Percentiles rank a stretch among this genome's conserved stretches.
Evolutionary conservation across 2,113 vertebrate genomes (phyloP).

Genomic region (Noctilio leporinus): DNA sequence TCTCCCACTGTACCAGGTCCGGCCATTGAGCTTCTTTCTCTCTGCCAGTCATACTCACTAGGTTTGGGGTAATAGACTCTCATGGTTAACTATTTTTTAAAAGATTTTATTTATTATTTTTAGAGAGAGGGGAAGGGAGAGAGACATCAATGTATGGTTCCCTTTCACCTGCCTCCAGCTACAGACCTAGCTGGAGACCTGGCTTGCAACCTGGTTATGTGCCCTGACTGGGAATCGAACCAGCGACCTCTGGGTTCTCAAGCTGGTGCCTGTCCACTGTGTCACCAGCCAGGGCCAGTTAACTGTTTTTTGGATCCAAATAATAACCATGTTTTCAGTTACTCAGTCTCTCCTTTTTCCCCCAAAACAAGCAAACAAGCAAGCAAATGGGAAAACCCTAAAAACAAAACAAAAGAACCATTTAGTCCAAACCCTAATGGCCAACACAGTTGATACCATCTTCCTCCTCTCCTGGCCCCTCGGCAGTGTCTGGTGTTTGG

Average conservation of each 20-base stretch:
- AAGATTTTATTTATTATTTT: too few species aligned
- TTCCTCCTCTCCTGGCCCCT: neutral
- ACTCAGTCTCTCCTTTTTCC: neutral
- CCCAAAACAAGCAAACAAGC: neutral
- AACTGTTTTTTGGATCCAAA: neutral
- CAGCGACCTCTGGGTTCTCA: too few species aligned
- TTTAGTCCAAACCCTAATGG: neutral
- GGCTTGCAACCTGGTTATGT: too few species aligned
- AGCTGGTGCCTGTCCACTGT: too few species aligned
- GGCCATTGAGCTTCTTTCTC: neutral
- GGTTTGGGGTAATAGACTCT: neutral
- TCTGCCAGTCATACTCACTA: neutral
- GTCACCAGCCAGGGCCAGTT: too few species aligned
- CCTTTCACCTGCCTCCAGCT: too few species aligned
- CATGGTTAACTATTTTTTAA: neutral
- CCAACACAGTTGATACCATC: neutral
- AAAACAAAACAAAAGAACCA: slow-evolving; percentile 26
- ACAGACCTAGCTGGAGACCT: too few species aligned
- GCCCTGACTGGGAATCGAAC: too few species aligned
- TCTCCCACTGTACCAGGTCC: neutral
- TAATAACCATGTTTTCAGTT: neutral
- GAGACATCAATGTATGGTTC: too few species aligned
- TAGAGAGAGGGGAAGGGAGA: too few species aligned
- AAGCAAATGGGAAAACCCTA: neutral
- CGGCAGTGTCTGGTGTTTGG: neutral